Percentiles rank a stretch among this genome's conserved stretches.
Conservation (phyloP, 2,113 vertebrate genomes). For the Aix galericulata region DNA sequence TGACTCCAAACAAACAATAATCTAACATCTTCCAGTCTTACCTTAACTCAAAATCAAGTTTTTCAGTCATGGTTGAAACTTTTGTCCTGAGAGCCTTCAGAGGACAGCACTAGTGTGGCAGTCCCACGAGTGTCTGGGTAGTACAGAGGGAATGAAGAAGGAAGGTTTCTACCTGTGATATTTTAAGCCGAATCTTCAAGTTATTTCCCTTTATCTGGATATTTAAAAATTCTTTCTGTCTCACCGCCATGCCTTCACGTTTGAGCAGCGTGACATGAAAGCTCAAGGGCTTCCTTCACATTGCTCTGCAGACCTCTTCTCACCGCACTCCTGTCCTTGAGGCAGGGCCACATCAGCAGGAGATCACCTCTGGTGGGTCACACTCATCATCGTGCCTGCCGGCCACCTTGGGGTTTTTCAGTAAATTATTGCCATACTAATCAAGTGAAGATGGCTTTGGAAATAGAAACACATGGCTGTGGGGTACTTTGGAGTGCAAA, state of each 20-base stretch:
- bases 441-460: neutral
- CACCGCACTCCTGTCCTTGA: too few species aligned
- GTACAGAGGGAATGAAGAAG: neutral
- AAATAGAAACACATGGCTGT: neutral
- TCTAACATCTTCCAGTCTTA: neutral
- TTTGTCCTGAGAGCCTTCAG: neutral
- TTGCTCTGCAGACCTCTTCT: too few species aligned
- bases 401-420: neutral
- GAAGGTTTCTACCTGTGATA: neutral
- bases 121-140: neutral
- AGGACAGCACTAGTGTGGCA: neutral
- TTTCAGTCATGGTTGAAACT: neutral
- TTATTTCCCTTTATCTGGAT: neutral
- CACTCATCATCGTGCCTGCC: neutral
- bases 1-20: neutral
- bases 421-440: neutral
- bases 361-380: neutral
- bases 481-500: neutral
- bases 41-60: neutral
- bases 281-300: too few species aligned
- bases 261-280: neutral
- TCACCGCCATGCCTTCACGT: too few species aligned
- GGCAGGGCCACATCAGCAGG: neutral
- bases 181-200: neutral
- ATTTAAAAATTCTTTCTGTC: neutral